These are phyloP conservation scores for Hyphantria cunea DNA, from an alignment of 1,140 invertebrate species.

Conservation along the genomic window DNA sequence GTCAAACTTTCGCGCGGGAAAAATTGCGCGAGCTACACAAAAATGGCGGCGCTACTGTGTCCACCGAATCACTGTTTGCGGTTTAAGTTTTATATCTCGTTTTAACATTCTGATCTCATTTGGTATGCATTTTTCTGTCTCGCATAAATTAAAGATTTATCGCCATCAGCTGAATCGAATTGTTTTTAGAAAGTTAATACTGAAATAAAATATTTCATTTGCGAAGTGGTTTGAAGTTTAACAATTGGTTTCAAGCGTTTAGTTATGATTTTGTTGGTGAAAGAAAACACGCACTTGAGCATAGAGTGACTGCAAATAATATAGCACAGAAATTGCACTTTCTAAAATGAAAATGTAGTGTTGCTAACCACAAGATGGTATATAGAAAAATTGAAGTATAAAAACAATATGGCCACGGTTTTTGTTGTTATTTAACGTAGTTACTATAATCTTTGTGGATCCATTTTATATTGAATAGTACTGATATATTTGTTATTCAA, in stretches of 20 bases:
- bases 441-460: too few relatives aligned
- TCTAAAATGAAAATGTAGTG: background rate
- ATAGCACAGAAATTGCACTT: background rate
- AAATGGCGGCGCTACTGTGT: conserved; percentile 40
- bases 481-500: too few relatives aligned
- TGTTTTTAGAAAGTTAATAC: conserved; percentile 10
- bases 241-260: too few relatives aligned
- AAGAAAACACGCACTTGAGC: too few relatives aligned
- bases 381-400: too few relatives aligned
- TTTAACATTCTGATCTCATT: conserved; percentile 13
- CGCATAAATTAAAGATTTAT: conserved; percentile 7
- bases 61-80: conserved; percentile 35
- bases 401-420: too few relatives aligned
- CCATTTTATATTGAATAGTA: too few relatives aligned
- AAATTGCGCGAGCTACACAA: conserved; percentile 34
- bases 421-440: too few relatives aligned
- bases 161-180: conserved; percentile 1
- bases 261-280: too few relatives aligned
- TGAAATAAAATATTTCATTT: background rate
- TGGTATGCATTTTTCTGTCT: conserved; percentile 3
- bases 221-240: background rate
- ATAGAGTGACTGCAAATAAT: too few relatives aligned
- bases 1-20: conserved; percentile 65
- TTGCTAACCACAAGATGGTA: too few relatives aligned
- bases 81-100: conserved; percentile 13